phyloP scores from a whole-genome alignment of 2,888 invertebrate genomes.

The Saturnia pavonia region DNA sequence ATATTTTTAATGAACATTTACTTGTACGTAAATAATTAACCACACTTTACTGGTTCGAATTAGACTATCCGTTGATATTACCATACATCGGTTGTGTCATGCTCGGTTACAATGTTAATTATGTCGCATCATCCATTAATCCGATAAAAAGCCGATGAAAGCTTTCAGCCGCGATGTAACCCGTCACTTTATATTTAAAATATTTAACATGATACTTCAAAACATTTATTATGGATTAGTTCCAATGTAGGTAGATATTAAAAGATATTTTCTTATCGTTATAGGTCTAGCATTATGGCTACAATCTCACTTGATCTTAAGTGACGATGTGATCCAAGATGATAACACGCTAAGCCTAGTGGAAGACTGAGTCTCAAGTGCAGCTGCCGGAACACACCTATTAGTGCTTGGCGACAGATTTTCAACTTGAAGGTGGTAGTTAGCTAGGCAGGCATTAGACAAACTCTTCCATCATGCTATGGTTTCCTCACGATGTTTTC shows the following conservation, averaged over 20 bases:
- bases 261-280: too few species aligned
- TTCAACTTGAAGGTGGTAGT: too few species aligned
- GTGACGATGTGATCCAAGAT: too few species aligned
- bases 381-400: too few species aligned
- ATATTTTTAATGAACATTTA: neutral
- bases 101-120: conserved; percentile 6
- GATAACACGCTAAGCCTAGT: too few species aligned
- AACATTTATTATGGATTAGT: neutral
- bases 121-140: conserved; percentile 1
- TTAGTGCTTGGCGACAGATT: too few species aligned
- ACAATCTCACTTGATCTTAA: too few species aligned
- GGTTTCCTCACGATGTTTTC: too few species aligned
- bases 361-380: too few species aligned
- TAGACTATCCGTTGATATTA: neutral
- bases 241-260: neutral
- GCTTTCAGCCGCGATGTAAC: neutral
- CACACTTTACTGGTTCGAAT: neutral
- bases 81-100: neutral
- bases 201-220: neutral
- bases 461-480: too few species aligned
- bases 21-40: neutral
- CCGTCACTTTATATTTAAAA: neutral
- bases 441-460: too few species aligned
- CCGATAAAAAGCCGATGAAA: neutral
- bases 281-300: too few species aligned